A percentile compares a stretch with the other conserved stretches of the same genome.
Evolutionary conservation across 2,797 vertebrate species (phyloP).

Genomic region (Ceyx erithaca): DNA sequence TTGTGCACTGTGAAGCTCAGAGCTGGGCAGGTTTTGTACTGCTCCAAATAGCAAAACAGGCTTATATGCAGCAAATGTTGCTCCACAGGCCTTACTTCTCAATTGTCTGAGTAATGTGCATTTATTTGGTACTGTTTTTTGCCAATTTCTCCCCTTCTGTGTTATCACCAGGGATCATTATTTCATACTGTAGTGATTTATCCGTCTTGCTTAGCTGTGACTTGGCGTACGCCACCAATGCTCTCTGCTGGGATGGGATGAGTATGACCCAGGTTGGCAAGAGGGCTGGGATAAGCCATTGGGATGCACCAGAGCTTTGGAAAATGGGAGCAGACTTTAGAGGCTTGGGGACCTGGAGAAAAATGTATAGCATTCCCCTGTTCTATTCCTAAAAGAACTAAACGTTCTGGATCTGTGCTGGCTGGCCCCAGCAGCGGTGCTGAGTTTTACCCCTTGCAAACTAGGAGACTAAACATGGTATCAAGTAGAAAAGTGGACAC

Average conservation of each 20-base stretch:
- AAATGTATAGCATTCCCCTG: background rate
- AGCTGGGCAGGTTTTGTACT: background rate
- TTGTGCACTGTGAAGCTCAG: background rate
- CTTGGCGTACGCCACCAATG: background rate
- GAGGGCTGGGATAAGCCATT: background rate
- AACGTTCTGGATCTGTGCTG: background rate
- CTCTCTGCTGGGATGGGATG: rapidly evolving
- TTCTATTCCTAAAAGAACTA: background rate
- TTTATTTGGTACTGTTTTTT: background rate
- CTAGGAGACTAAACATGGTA: background rate
- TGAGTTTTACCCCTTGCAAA: background rate
- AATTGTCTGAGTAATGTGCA: background rate
- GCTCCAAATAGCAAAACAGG: background rate
- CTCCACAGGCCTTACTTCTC: background rate
- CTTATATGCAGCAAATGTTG: background rate
- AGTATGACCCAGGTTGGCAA: background rate
- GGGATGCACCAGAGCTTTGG: background rate
- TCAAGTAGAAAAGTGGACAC: background rate
- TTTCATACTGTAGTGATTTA: background rate
- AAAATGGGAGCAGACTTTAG: background rate
- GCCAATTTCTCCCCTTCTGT: background rate
- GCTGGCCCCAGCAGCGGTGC: background rate
- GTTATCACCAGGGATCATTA: background rate
- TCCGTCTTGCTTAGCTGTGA: background rate
- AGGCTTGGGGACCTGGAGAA: background rate